phyloP scores from a whole-genome alignment of 2,888 invertebrate species.

The Polydrusus tereticollis region DNA sequence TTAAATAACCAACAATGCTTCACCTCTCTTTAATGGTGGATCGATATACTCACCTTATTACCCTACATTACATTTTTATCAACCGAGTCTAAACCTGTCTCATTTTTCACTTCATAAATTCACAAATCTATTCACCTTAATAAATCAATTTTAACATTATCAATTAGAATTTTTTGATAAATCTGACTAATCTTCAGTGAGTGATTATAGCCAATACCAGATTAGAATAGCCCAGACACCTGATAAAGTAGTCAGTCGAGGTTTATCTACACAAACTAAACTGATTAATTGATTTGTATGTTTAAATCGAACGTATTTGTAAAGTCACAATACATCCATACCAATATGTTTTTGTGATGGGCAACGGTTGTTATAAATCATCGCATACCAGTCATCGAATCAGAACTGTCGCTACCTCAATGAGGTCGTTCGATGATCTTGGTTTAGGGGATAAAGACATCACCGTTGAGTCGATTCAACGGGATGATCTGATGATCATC shows the following conservation, averaged over 20 bases:
- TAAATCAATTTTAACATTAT: conserved; percentile 4
- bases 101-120: not conserved
- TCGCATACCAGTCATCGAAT: not conserved
- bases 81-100: not conserved
- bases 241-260: conserved; percentile 1
- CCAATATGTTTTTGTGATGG: conserved; percentile 22
- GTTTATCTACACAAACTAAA: conserved; percentile 13
- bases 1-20: too few relatives aligned
- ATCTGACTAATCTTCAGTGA: conserved; percentile 2
- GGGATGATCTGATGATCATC: conserved; percentile 71
- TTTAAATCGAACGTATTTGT: not conserved
- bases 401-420: not conserved
- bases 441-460: conserved; percentile 31
- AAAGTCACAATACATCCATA: not conserved
- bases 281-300: not conserved
- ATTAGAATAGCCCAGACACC: not conserved
- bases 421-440: not conserved
- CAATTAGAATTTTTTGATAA: not conserved
- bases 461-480: conserved; percentile 50
- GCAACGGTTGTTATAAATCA: conserved; percentile 25
- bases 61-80: not conserved
- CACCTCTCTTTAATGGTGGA: too few relatives aligned
- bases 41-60: too few relatives aligned
- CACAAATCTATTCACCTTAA: not conserved
- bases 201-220: conserved; percentile 10